Percentiles rank a stretch among this genome's conserved stretches.
phyloP scores from a whole-genome alignment of 2,888 invertebrate genomes.

The Nudaria mundana region DNA sequence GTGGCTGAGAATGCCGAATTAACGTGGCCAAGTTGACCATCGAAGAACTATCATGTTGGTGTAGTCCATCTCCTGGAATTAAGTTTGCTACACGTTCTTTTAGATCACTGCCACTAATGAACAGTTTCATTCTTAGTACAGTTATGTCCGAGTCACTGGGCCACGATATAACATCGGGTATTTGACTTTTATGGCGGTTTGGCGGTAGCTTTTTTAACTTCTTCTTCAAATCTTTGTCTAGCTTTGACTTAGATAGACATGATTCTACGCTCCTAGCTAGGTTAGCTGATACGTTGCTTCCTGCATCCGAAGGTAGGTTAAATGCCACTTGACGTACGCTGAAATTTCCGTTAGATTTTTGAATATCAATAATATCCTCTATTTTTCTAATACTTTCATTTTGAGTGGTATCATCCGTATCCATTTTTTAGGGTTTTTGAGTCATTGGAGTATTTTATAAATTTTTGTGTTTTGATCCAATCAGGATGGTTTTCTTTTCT shows the following conservation, averaged over 20 bases:
- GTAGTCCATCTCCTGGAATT: conserved; percentile 79
- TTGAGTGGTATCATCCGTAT: conserved; percentile 35
- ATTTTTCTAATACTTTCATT: conserved; percentile 61
- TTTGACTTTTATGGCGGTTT: conserved; percentile 46
- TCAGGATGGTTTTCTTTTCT: conserved; percentile 42
- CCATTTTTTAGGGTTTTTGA: conserved; percentile 44
- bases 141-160: conserved; percentile 83
- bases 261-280: conserved; percentile 56
- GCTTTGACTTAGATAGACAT: conserved; percentile 47
- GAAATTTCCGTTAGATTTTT: conserved; percentile 64
- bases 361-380: conserved; percentile 70
- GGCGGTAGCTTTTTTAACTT: conserved; percentile 45
- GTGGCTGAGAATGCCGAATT: conserved; percentile 61
- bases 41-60: conserved; percentile 79
- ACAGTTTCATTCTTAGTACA: conserved; percentile 75
- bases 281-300: conserved; percentile 44
- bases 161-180: conserved; percentile 67
- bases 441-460: conserved; percentile 40
- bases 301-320: conserved; percentile 49
- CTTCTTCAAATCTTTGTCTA: conserved; percentile 39
- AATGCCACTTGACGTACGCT: conserved; percentile 61
- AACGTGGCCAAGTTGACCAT: conserved; percentile 82
- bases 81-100: conserved; percentile 69
- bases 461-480: conserved; percentile 41
- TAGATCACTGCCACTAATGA: conserved; percentile 50